Evolutionary conservation across 2,888 invertebrate species (phyloP).

Genomic region (Hypena proboscidalis): DNA sequence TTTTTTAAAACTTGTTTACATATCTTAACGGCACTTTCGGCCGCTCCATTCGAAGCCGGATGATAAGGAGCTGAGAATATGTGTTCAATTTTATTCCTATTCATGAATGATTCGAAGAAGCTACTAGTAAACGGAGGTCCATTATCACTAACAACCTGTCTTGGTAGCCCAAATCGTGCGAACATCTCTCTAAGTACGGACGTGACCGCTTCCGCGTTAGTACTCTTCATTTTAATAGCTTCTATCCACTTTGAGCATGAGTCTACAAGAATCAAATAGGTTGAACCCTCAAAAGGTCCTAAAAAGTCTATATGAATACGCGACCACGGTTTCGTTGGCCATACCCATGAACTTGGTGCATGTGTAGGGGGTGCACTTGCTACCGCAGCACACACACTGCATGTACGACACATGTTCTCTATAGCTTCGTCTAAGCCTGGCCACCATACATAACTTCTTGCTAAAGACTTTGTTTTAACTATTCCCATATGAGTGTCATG

Average conservation of each 20-base stretch:
- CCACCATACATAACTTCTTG: no score
- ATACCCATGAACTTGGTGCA: slow-evolving; percentile 5
- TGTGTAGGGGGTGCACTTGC: slow-evolving; percentile 31
- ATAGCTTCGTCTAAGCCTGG: slow-evolving; percentile 40
- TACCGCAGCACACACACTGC: slow-evolving; percentile 9
- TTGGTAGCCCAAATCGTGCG: slow-evolving; percentile 31
- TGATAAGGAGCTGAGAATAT: slow-evolving; percentile 24
- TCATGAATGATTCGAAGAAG: slow-evolving; percentile 27
- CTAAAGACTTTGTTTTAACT: slow-evolving; percentile 21
- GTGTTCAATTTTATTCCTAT: slow-evolving; percentile 22
- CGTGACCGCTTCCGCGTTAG: no score
- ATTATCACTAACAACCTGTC: no score
- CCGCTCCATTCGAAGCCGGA: slow-evolving; percentile 32
- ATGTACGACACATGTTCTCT: slow-evolving; percentile 10
- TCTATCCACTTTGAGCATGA: slow-evolving; percentile 27
- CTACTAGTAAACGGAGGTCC: slow-evolving; percentile 38
- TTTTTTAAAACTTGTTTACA: slow-evolving; percentile 26
- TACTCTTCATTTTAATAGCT: no score
- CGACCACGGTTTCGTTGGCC: slow-evolving; percentile 17
- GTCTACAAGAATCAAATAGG: slow-evolving; percentile 27
- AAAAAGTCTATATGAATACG: slow-evolving; percentile 28
- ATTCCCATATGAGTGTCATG: slow-evolving; percentile 27
- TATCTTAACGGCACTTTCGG: slow-evolving; percentile 26
- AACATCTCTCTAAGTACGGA: slow-evolving; percentile 1
- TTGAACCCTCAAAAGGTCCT: slow-evolving; percentile 17